These are phyloP conservation scores for Apamea anceps DNA, from an alignment of 2,888 invertebrate species.

Conservation along the genomic window DNA sequence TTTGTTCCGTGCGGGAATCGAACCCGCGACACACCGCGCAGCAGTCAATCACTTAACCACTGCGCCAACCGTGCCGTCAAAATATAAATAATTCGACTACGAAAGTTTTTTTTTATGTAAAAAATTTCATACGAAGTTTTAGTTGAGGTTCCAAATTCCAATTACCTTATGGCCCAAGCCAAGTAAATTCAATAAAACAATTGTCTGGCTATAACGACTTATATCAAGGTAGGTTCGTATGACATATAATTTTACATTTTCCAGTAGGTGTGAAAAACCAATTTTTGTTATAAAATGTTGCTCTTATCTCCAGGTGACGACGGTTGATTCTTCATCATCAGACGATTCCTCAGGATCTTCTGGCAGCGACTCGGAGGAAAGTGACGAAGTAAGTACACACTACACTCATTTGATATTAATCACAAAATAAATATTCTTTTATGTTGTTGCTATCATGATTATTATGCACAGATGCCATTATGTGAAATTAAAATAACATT, in stretches of 20 bases:
- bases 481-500: neutral
- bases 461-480: neutral
- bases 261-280: neutral
- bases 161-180: neutral
- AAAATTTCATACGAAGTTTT: neutral
- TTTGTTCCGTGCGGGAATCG: no score
- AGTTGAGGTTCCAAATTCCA: neutral
- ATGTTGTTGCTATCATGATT: neutral
- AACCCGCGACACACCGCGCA: no score
- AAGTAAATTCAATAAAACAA: no score
- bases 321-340: conserved; percentile 88
- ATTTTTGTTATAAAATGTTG: neutral
- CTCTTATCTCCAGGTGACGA: conserved; percentile 79
- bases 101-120: neutral
- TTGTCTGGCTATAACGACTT: neutral
- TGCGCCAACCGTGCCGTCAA: no score
- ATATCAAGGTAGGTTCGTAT: neutral
- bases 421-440: neutral
- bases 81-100: neutral
- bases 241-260: neutral
- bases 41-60: no score
- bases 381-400: conserved; percentile 80
- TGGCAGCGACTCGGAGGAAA: conserved; percentile 86
- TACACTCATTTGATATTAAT: neutral
- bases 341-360: conserved; percentile 86